Percentiles rank a stretch among this genome's conserved stretches.
These are phyloP conservation scores for Linepithema humile DNA, from an alignment of 1,140 invertebrate genomes.

Conservation along the genomic window DNA sequence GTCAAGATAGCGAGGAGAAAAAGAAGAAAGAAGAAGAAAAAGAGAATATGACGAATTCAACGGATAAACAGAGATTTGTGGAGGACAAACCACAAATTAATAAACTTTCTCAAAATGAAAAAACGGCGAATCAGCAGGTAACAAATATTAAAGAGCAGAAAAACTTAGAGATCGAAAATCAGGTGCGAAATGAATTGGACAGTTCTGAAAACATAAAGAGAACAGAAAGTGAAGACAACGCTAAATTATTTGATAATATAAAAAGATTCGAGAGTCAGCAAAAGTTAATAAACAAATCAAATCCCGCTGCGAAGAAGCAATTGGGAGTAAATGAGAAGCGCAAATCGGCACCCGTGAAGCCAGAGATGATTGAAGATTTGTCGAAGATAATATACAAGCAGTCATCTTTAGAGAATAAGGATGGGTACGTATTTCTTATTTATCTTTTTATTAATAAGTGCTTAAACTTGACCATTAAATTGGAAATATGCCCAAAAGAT, in stretches of 20 bases:
- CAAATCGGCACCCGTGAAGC: slow-evolving; percentile 80
- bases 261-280: slow-evolving; percentile 72
- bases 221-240: slow-evolving; percentile 44
- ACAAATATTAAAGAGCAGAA: slow-evolving; percentile 52
- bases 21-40: slow-evolving; percentile 76
- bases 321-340: slow-evolving; percentile 78
- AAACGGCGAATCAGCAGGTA: slow-evolving; percentile 31
- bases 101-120: slow-evolving; percentile 17
- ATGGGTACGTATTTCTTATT: slow-evolving; percentile 60
- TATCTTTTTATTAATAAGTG: background rate
- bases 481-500: slow-evolving; percentile 7
- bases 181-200: slow-evolving; percentile 35
- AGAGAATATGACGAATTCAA: slow-evolving; percentile 72
- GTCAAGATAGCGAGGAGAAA: slow-evolving; percentile 77
- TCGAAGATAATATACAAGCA: slow-evolving; percentile 76
- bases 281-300: slow-evolving; percentile 70
- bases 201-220: slow-evolving; percentile 54
- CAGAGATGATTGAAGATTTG: slow-evolving; percentile 75
- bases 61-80: slow-evolving; percentile 37
- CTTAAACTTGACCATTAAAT: background rate
- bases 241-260: slow-evolving; percentile 61
- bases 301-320: slow-evolving; percentile 58
- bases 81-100: slow-evolving; percentile 56
- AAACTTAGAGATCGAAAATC: slow-evolving; percentile 14
- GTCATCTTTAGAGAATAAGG: slow-evolving; percentile 77